Percentiles rank a stretch among this genome's conserved stretches.
Evolutionary conservation across 1,140 invertebrate species (phyloP).

Genomic region (Drosophila tani): DNA sequence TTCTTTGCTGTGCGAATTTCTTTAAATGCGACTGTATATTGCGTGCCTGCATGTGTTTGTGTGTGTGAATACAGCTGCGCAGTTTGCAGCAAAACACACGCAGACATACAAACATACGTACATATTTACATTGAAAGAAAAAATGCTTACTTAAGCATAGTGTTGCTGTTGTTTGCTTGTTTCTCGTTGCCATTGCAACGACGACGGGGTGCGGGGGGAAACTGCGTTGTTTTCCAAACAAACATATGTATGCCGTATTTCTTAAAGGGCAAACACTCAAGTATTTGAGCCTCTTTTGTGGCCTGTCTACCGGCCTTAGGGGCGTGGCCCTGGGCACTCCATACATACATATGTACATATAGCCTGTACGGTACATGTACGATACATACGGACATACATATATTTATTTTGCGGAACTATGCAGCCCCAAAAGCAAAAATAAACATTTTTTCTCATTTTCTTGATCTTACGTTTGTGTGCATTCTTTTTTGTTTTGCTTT

Average conservation of each 20-base stretch:
- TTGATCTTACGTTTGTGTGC: conserved; percentile 49
- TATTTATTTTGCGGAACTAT: conserved; percentile 24
- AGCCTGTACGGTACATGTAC: conserved; percentile 15
- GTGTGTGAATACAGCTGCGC: conserved; percentile 36
- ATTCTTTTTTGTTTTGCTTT: conserved; percentile 37
- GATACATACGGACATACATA: conserved; percentile 25
- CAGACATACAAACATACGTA: conserved; percentile 6
- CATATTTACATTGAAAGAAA: conserved; percentile 13
- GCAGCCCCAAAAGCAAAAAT: conserved; percentile 37
- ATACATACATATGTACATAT: conserved; percentile 33
- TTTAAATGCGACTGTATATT: conserved; percentile 17
- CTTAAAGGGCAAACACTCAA: conserved; percentile 1
- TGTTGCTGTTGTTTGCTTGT: conserved; percentile 1
- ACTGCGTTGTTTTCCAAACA: conserved; percentile 16
- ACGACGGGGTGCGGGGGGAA: not conserved
- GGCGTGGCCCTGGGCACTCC: conserved; percentile 8
- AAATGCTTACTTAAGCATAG: conserved; percentile 7
- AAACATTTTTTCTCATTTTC: conserved; percentile 32
- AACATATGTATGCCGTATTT: conserved; percentile 5
- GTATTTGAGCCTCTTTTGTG: not conserved
- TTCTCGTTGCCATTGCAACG: conserved; percentile 5
- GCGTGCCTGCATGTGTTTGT: conserved; percentile 9
- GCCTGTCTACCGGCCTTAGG: conserved; percentile 2
- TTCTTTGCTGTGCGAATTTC: conserved; percentile 22
- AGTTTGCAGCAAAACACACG: conserved; percentile 16